Evolutionary conservation across 2,797 vertebrate species (phyloP), one percentile per base, ranked within the genome.

Genomic region (Xiphorhynchus erythropygius): DNA sequence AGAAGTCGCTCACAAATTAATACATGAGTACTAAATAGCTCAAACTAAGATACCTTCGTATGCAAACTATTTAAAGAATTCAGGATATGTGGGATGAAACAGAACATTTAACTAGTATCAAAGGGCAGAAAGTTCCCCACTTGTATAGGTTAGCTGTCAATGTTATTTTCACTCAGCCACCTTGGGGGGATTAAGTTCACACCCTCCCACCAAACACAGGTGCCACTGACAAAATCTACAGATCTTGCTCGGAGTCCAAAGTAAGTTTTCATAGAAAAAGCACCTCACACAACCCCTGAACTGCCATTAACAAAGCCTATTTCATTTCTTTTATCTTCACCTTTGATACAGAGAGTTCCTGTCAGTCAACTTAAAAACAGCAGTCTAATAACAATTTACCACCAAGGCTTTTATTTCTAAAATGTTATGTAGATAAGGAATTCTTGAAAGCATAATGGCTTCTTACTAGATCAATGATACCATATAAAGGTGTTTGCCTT

Each of bases 321-420:
- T 62, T 56, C 19, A 28, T 62, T 80, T 73, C 47, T 53, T 73
- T 90, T 89, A 42, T 55, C 53, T 74, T 77, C 62, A 56, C 41
- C 28, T 85, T 67, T 76, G 79, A 74, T 32, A 69, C 25, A 71
- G 49, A 53, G 60, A 81, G 10, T 30, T 92, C 39, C 64, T 52
- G 23, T 27, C 75, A 76, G 41, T 53, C 44, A 73, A 13, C 27
- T 83, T 67, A 47, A 92, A 93, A 96, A 28, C 41, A 89, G 25
- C 33, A 30, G 42, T 41, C 63, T 80, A 70, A 92, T 16, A 86
- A 65, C 41, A 55, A 65, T 84, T 88, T 89, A 53, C 53, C 78
- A 83, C 41, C 32, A 85, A 63, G 25, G 65, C 71, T 95, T 96
- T 96, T 86, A 85, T 84, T 95, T 94, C 73, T 79, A 75, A 93